Conservation (phyloP, 2,888 invertebrate genomes). For the Leptinotarsa haldemani region DNA sequence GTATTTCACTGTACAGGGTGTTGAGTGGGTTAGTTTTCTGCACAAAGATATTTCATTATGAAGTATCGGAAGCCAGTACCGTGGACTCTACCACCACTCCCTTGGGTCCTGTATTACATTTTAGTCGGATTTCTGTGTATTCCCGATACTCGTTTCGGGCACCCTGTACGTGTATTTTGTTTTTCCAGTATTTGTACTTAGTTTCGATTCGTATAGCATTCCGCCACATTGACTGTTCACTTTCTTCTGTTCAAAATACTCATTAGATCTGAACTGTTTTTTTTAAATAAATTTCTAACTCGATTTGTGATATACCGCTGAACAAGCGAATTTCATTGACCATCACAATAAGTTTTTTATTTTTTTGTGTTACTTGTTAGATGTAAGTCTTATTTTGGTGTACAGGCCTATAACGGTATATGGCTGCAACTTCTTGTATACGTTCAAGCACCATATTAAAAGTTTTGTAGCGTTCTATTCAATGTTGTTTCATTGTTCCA, state of each 20-base stretch:
- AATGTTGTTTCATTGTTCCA: background rate
- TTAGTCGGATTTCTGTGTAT: background rate
- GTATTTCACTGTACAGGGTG: conserved; percentile 11
- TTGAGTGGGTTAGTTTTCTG: background rate
- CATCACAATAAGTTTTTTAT: conserved; percentile 33
- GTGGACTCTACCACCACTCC: background rate
- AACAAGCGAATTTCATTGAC: conserved; percentile 34
- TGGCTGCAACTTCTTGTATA: conserved; percentile 54
- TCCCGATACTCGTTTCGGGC: background rate
- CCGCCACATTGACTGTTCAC: background rate
- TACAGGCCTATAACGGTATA: conserved; percentile 43
- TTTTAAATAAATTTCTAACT: conserved; percentile 8
- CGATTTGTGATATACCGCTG: conserved; percentile 38
- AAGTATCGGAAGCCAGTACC: background rate
- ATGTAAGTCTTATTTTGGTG: conserved; percentile 34
- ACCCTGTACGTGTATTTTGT: conserved; percentile 1
- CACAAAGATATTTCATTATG: conserved; percentile 12
- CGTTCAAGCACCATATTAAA: conserved; percentile 54
- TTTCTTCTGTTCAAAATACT: conserved; percentile 16
- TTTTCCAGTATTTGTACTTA: conserved; percentile 11
- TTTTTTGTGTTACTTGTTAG: conserved; percentile 36
- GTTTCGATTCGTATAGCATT: conserved; percentile 18
- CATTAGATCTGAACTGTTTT: conserved; percentile 22
- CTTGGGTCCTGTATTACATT: too few relatives aligned
- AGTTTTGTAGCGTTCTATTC: conserved; percentile 54